These are phyloP conservation scores for Cassiopea xamachana DNA, from an alignment of 30 jellyfish, hydroid and myxozoan species.

Conservation along the genomic window DNA sequence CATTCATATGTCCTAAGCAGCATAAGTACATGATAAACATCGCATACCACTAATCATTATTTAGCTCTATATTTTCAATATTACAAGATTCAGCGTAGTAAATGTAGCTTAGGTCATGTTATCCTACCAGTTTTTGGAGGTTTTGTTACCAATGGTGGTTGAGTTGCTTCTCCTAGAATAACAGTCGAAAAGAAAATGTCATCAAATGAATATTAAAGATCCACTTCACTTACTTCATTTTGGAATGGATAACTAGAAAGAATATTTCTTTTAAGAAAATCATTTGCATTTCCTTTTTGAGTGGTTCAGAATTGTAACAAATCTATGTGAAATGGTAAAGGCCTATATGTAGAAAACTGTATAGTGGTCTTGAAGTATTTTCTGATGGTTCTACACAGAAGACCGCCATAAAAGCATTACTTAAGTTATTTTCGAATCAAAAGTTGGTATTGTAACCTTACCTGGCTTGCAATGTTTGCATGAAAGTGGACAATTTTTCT, in stretches of 20 bases:
- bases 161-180: slow-evolving; percentile 35
- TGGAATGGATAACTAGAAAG: no score
- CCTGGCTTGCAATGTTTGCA: slow-evolving; percentile 49
- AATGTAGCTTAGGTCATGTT: no score
- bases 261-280: no score
- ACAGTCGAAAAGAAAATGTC: neutral
- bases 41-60: neutral
- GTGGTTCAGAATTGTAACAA: no score
- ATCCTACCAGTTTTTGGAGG: slow-evolving; percentile 33
- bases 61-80: neutral
- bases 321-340: no score
- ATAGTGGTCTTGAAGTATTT: no score
- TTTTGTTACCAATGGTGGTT: slow-evolving; percentile 35
- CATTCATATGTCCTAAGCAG: no score
- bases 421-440: neutral
- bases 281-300: no score
- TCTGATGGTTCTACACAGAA: no score
- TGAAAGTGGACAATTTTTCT: slow-evolving; percentile 19
- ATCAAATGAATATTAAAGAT: neutral
- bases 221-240: neutral
- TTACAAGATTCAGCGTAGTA: neutral
- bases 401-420: no score
- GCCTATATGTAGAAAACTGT: no score
- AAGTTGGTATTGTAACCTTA: neutral
- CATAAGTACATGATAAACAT: no score